Base-by-base conservation (phyloP, 1,140 invertebrate species). In the Ephestia elutella region DNA sequence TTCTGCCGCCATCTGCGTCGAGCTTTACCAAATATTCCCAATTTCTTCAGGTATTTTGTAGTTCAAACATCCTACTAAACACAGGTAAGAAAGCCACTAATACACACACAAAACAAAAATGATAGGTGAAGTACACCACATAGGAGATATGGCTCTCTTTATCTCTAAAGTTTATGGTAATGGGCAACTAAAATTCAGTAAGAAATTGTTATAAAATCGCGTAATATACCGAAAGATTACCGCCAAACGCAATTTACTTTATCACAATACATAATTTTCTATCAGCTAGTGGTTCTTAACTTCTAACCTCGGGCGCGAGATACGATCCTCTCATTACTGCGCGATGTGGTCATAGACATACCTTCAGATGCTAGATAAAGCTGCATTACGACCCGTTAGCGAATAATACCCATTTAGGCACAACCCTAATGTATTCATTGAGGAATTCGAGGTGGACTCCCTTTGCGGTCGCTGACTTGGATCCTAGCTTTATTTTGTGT, bases 301-400 rank as follows among this genome's bases (percentile, higher is more conserved):
- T 20, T n/a, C 17, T 53, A 53, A 53, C 50, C 50, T 25, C 50
- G 20, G 19, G 50, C 19, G 50, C 49, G 49, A 17, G n/a, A 25
- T 53, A 53, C 2, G 20, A 17, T 53, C 50, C 50, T 9, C 38
- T 53, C 50, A 53, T 53, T 53, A 53, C 17, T 9, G 50, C 20
- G 17, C 13, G 50, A 53, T 53, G 50, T 25, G 50, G 50, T 53
- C 50, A 53, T n/a, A 53, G 50, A 5, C 50, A 53, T 25, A 53
- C 50, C 50, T 53, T 25, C 19, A 53, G 50, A 53, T 53, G 8
- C 2, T 25, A 25, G 50, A 53, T 53, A 53, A 25, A 10, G n/a
- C 50, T 53, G 19, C 17, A 53, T 53, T 53, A 50, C 20, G 20
- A 25, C 50, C 50, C 19, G 50, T 53, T 53, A 15, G 50, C 50